Base-by-base conservation (phyloP, 2,888 invertebrate species). In the Dugesia japonica region DNA sequence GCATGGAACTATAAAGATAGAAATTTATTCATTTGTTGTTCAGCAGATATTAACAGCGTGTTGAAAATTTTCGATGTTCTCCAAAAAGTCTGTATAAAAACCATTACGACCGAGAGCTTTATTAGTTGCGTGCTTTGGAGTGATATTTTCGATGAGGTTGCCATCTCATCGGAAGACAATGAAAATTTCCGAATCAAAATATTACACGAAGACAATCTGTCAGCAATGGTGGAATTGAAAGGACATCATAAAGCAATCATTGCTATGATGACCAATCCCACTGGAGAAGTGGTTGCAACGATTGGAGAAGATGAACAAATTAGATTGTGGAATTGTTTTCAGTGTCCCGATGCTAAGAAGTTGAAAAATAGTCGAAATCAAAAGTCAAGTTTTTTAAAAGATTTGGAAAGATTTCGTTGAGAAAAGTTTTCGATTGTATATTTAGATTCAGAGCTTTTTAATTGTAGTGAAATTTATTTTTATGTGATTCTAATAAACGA, bases 401-500 rank as follows among this genome's bases (percentile, higher is more conserved):
- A 56, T 56, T 56, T 56, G n/a, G 56, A 56, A n/a, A n/a, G 56
- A 23, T 56, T 56, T 56, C 56, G 56, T 20, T 56, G 23, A 56
- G n/a, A 23, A 56, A 13, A 31, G 31, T 31, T 31, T n/a, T 31
- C 13, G 31, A 31, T 31, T 31, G 31, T 31, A 13, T 13, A 31
- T 13, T 31, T 31, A 31, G n/a, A n/a, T n/a, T n/a, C 31, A 13
- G 31, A 31, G 13, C 13, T 7, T 31, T n/a, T n/a, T n/a, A n/a
- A n/a, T n/a, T 31, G 13, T 31, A 31, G 4, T 4, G 31, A 31
- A 31, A 31, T 31, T 31, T 31, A 31, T 31, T 31, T 31, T 7
- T 31, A 31, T 31, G 31, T 31, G 31, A 31, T 31, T 31, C 4
- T 31, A 31, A 31, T 31, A 31, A 31, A 31, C n/a, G n/a, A 31